Percentiles rank a stretch among this genome's conserved stretches.
phyloP scores from a whole-genome alignment of 2,797 vertebrate species.

The Siniperca scherzeri region DNA sequence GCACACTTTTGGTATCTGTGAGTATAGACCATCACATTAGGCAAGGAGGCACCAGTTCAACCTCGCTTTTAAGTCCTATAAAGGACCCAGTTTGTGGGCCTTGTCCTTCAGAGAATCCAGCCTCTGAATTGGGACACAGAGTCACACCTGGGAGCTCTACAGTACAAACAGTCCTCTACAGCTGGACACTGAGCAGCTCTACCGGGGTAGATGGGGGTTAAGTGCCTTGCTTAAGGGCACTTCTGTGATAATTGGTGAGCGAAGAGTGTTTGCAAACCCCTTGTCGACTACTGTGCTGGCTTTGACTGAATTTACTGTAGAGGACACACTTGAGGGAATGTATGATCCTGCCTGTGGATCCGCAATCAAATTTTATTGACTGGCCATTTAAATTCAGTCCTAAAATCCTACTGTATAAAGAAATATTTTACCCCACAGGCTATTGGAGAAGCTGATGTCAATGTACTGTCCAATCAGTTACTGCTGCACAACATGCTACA shows the following conservation, averaged over 20 bases:
- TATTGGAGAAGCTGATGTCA: slow-evolving; percentile 7
- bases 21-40: background rate
- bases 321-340: slow-evolving; percentile 16
- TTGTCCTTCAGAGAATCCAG: slow-evolving; percentile 40
- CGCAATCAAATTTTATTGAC: slow-evolving; percentile 41
- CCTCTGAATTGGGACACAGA: slow-evolving; percentile 38
- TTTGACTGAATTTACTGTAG: slow-evolving; percentile 16
- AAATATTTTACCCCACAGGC: slow-evolving; percentile 14
- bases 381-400: slow-evolving; percentile 35
- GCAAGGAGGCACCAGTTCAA: background rate
- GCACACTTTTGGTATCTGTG: background rate
- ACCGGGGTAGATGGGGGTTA: slow-evolving; percentile 17
- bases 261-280: slow-evolving; percentile 20
- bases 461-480: slow-evolving; percentile 17
- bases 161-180: slow-evolving; percentile 29
- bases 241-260: slow-evolving; percentile 41
- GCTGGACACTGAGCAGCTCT: slow-evolving; percentile 33
- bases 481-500: background rate
- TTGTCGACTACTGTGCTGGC: slow-evolving; percentile 1
- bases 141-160: slow-evolving; percentile 34
- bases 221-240: slow-evolving; percentile 39
- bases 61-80: slow-evolving; percentile 1
- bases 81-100: slow-evolving; percentile 27
- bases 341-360: slow-evolving; percentile 28
- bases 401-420: slow-evolving; percentile 9